Percentiles rank a stretch among this genome's conserved stretches.
These are phyloP conservation scores for Zenarchopterus dispar DNA, from an alignment of 2,797 vertebrate genomes.

Conservation along the genomic window DNA sequence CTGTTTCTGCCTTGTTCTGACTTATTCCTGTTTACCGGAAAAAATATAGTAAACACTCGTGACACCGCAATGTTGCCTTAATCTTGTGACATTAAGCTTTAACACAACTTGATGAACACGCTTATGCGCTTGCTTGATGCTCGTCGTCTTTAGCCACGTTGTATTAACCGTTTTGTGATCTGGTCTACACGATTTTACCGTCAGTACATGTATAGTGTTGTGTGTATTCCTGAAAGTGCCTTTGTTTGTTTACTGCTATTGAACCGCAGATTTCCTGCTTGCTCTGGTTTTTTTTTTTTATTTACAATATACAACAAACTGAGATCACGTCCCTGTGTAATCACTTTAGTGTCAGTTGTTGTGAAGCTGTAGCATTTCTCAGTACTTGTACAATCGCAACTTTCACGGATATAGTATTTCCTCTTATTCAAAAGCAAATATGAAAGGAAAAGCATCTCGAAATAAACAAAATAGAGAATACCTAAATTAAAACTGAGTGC, in stretches of 20 bases:
- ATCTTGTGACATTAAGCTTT: not conserved
- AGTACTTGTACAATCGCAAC: too few relatives aligned
- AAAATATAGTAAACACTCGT: not conserved
- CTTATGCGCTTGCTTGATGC: conserved; percentile 8
- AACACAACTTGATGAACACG: conserved; percentile 8
- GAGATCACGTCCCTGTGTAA: too few relatives aligned
- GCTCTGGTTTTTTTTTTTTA: not conserved
- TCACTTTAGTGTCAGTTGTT: too few relatives aligned
- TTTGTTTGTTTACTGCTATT: not conserved
- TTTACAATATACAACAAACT: too few relatives aligned
- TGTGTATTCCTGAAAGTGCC: not conserved
- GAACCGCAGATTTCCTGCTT: not conserved
- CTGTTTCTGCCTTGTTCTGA: not conserved
- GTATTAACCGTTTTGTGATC: not conserved
- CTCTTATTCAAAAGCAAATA: too few relatives aligned
- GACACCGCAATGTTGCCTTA: not conserved
- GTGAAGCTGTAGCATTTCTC: too few relatives aligned
- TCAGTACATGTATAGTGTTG: not conserved
- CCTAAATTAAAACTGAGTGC: too few relatives aligned
- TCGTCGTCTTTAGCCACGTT: conserved; percentile 2
- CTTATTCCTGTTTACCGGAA: not conserved
- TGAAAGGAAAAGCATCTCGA: too few relatives aligned
- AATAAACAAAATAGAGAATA: too few relatives aligned
- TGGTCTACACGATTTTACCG: not conserved
- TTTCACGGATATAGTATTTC: too few relatives aligned